phyloP scores from a whole-genome alignment of 2,888 invertebrate genomes.

The Cephus runcator region DNA sequence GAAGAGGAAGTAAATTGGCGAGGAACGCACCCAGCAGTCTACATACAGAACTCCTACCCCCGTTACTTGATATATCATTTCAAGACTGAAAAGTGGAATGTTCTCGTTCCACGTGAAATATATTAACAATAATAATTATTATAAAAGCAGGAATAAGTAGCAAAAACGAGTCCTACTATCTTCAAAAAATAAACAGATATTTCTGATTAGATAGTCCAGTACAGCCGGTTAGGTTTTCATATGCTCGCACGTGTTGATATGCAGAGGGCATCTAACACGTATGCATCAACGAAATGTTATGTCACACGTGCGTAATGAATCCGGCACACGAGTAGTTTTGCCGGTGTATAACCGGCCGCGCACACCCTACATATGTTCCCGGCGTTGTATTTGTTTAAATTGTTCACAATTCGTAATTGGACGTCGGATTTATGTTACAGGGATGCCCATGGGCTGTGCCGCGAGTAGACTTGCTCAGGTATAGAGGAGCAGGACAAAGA shows the following conservation, averaged over 20 bases:
- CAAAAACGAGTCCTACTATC: neutral
- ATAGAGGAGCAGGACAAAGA: neutral
- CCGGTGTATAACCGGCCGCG: neutral
- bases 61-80: neutral
- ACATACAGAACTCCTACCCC: neutral
- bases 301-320: slow-evolving; percentile 41
- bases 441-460: neutral
- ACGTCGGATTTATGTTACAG: neutral
- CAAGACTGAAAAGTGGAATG: neutral
- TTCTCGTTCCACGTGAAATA: too few species aligned
- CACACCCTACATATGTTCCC: neutral
- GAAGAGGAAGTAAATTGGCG: neutral
- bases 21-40: neutral
- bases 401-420: neutral
- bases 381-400: neutral
- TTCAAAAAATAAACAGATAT: neutral
- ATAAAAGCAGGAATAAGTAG: neutral
- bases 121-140: neutral
- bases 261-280: neutral
- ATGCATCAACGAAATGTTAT: neutral
- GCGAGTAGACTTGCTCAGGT: neutral
- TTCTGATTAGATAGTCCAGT: neutral
- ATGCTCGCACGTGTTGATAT: neutral
- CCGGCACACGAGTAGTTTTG: slow-evolving; percentile 6
- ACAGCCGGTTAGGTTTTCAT: neutral